These are phyloP conservation scores for Ormyrus thymus DNA, from an alignment of 2,888 invertebrate genomes.

Conservation along the genomic window DNA sequence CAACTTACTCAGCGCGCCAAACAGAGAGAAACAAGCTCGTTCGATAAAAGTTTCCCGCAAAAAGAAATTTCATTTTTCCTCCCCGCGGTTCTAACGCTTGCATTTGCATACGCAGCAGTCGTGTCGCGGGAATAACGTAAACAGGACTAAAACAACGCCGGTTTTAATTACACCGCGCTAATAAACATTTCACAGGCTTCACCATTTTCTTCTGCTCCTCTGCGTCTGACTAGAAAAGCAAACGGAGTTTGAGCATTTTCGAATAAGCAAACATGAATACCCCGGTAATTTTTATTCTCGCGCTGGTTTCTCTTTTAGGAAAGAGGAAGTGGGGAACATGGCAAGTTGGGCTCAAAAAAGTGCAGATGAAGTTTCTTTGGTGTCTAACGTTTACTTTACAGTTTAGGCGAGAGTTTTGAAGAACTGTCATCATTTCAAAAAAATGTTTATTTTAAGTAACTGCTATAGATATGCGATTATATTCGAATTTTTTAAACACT, in stretches of 20 bases:
- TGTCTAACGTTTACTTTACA: no score
- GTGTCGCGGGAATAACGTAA: slow-evolving; percentile 10
- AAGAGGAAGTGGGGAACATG: not conserved
- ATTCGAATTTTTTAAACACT: no score
- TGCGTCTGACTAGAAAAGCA: no score
- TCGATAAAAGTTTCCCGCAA: slow-evolving; percentile 25
- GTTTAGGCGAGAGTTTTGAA: no score
- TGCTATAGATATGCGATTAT: no score
- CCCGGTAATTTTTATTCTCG: not conserved
- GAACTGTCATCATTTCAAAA: no score
- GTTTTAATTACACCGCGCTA: slow-evolving; percentile 43
- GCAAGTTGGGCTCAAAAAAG: not conserved
- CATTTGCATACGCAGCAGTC: not conserved
- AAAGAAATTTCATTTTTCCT: slow-evolving; percentile 22
- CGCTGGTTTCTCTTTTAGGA: not conserved
- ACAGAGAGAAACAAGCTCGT: not conserved
- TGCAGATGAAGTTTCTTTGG: not conserved
- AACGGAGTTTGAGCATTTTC: no score
- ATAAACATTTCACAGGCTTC: slow-evolving; percentile 42
- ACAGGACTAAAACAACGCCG: slow-evolving; percentile 7
- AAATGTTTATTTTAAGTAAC: no score
- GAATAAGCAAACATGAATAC: no score
- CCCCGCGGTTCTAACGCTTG: not conserved
- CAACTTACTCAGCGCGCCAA: not conserved
- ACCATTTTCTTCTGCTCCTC: not conserved